A percentile compares a stretch with the other conserved stretches of the same genome.
Conservation (phyloP, 2,888 invertebrate genomes). For the Drosophila dives region DNA sequence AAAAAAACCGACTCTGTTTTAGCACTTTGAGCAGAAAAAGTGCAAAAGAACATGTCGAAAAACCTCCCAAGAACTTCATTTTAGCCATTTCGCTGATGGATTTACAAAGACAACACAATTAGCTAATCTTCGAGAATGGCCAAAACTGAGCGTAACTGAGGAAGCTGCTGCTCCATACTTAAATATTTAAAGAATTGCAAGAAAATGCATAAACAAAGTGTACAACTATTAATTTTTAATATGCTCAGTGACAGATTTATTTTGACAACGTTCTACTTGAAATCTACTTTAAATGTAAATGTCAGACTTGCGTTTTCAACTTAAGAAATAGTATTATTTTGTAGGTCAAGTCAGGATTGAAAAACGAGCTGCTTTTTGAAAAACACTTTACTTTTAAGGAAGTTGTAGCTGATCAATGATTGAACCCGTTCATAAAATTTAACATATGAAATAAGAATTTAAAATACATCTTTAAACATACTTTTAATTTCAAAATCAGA, state of each 20-base stretch:
- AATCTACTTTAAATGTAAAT: too few species aligned
- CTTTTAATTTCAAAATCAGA: too few species aligned
- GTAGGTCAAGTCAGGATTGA: neutral
- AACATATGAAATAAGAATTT: neutral
- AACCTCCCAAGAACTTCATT: slow-evolving; percentile 6
- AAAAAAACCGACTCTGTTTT: neutral
- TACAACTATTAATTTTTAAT: neutral
- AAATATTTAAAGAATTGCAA: neutral
- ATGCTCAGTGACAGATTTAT: neutral
- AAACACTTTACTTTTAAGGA: neutral
- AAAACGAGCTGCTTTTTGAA: neutral
- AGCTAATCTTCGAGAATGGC: neutral
- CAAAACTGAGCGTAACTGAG: slow-evolving; percentile 20
- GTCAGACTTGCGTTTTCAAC: neutral
- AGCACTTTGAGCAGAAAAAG: slow-evolving; percentile 20
- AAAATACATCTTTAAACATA: too few species aligned
- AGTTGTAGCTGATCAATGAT: neutral
- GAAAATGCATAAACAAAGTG: neutral
- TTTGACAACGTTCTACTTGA: neutral
- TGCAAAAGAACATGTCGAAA: slow-evolving; percentile 15
- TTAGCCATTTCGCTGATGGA: slow-evolving; percentile 31
- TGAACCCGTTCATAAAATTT: neutral
- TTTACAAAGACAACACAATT: slow-evolving; percentile 49
- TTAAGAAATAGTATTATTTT: neutral
- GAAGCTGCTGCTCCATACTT: slow-evolving; percentile 3